Conservation (phyloP, 2,113 vertebrate genomes). For the Prionailurus viverrinus region DNA sequence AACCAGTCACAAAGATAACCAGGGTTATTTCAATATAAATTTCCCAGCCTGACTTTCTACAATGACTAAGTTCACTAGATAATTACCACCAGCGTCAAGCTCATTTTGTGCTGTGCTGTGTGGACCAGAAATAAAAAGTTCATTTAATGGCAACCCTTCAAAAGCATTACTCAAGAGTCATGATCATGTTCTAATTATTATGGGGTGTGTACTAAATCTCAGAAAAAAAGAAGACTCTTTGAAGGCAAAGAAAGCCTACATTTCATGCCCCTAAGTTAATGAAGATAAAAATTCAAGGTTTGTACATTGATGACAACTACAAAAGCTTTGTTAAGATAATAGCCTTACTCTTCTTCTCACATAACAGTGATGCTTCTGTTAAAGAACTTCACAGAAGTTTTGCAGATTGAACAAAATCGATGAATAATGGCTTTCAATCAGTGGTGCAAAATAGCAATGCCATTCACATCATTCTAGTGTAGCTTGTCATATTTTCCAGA, state of each 20-base stretch:
- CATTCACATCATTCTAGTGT: conserved; percentile 36
- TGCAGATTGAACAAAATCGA: conserved; percentile 66
- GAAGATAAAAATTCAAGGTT: conserved; percentile 76
- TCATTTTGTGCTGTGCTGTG: conserved; percentile 54
- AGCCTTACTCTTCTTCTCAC: conserved; percentile 66
- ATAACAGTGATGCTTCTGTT: conserved; percentile 65
- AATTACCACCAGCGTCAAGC: conserved; percentile 8
- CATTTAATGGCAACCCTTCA: conserved; percentile 64
- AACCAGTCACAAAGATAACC: not conserved
- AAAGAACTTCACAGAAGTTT: conserved; percentile 49
- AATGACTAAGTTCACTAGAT: conserved; percentile 44
- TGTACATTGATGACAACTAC: conserved; percentile 65
- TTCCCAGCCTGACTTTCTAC: not conserved
- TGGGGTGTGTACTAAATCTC: conserved; percentile 54
- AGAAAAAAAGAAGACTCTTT: conserved; percentile 66
- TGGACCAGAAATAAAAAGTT: conserved; percentile 71
- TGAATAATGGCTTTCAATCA: conserved; percentile 73
- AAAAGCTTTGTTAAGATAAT: conserved; percentile 74
- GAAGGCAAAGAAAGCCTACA: conserved; percentile 70
- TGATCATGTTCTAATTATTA: conserved; percentile 71
- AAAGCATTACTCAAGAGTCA: conserved; percentile 74
- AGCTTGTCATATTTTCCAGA: conserved; percentile 67
- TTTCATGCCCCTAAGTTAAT: conserved; percentile 67
- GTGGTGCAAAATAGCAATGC: conserved; percentile 35
- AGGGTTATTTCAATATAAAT: conserved; percentile 45